These are phyloP conservation scores for Ornithoptera priamus DNA, from an alignment of 2,888 invertebrate genomes.

Conservation along the genomic window DNA sequence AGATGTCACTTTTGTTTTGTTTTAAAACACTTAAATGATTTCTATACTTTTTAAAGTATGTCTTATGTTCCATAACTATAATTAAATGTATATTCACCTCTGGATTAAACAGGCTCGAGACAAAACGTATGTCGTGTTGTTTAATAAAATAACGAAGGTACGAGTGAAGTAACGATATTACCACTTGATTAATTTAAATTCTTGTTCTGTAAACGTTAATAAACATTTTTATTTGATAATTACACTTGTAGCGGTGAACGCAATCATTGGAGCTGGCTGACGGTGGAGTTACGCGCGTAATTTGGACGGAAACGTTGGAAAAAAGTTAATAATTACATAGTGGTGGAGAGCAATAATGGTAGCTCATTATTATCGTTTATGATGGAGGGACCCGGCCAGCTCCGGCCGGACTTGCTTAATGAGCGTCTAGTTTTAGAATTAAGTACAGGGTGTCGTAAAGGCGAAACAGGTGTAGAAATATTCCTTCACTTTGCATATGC, in stretches of 20 bases:
- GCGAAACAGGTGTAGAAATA: background rate
- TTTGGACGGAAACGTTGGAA: slow-evolving; percentile 65
- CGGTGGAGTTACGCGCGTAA: slow-evolving; percentile 45
- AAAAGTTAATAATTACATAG: slow-evolving; percentile 69
- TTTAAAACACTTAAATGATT: background rate
- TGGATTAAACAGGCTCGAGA: background rate
- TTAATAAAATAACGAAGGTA: slow-evolving; percentile 33
- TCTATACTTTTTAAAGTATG: background rate
- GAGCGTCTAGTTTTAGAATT: slow-evolving; percentile 47
- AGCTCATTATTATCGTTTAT: slow-evolving; percentile 68
- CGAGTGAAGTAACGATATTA: slow-evolving; percentile 50
- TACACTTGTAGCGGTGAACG: slow-evolving; percentile 52
- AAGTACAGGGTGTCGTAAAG: slow-evolving; percentile 8
- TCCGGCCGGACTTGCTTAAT: slow-evolving; percentile 53
- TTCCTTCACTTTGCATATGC: background rate
- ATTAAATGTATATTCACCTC: background rate
- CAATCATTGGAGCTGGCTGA: slow-evolving; percentile 34
- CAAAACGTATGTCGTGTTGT: background rate
- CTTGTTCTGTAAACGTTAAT: slow-evolving; percentile 54
- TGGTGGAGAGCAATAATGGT: slow-evolving; percentile 63
- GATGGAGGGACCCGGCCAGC: slow-evolving; percentile 37
- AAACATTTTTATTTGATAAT: slow-evolving; percentile 60
- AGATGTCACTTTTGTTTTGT: background rate
- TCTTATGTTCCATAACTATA: background rate
- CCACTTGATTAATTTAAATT: slow-evolving; percentile 56